Conservation (phyloP, 2,113 vertebrate species). For the Lonchura striata region DNA sequence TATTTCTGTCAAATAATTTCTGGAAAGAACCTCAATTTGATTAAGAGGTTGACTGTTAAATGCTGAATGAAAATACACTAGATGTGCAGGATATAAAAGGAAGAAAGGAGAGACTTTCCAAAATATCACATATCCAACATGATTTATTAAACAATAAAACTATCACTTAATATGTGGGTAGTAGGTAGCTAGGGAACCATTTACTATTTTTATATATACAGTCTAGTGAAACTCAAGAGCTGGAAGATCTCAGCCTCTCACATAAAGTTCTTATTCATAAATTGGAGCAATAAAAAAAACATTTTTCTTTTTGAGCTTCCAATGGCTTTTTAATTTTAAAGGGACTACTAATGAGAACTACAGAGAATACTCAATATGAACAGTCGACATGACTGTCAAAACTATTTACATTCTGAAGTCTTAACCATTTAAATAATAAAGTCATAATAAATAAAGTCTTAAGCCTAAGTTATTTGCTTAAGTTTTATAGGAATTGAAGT, state of each 20-base stretch:
- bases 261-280: constrained; percentile 25
- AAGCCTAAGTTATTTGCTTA: background rate
- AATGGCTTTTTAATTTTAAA: background rate
- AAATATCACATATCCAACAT: background rate
- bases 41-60: background rate
- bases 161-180: background rate
- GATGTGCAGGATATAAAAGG: background rate
- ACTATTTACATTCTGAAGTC: background rate
- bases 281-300: background rate
- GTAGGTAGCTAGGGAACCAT: constrained; percentile 7
- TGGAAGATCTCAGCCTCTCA: background rate
- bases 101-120: background rate
- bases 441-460: background rate
- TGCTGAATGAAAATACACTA: background rate
- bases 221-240: background rate
- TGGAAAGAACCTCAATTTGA: background rate
- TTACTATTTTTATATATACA: background rate
- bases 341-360: background rate
- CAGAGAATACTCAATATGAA: background rate
- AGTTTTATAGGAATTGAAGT: background rate
- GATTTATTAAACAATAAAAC: constrained; percentile 29
- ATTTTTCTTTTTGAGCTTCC: background rate
- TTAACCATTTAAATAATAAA: background rate
- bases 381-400: background rate
- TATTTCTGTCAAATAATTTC: background rate